Evolutionary conservation across 1,140 invertebrate genomes (phyloP).

Genomic region (Brachionus rotundiformis): DNA sequence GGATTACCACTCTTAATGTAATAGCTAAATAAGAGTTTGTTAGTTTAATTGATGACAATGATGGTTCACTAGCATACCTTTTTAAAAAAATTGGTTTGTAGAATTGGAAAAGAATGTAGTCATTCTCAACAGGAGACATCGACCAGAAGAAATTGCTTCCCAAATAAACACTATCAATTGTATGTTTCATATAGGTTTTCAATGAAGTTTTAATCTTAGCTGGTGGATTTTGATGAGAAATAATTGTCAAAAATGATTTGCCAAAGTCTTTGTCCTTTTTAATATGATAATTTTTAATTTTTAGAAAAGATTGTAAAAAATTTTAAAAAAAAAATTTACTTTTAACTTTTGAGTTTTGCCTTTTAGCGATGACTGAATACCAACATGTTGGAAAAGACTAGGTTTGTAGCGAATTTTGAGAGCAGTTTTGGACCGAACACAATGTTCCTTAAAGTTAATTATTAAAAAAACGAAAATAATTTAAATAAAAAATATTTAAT

Average conservation of each 20-base stretch:
- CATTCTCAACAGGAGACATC: conserved; percentile 77
- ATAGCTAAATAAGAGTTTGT: conserved; percentile 74
- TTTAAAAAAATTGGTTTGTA: conserved; percentile 74
- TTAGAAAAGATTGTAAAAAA: conserved; percentile 50
- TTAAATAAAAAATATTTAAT: not conserved
- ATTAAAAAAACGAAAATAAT: conserved; percentile 25
- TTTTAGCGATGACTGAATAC: conserved; percentile 87
- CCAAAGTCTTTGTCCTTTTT: conserved; percentile 91
- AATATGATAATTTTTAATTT: too few relatives aligned
- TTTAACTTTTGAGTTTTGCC: conserved; percentile 95
- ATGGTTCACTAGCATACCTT: conserved; percentile 73
- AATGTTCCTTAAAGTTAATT: conserved; percentile 75
- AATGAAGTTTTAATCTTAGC: conserved; percentile 76
- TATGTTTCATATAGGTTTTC: conserved; percentile 80
- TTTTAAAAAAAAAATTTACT: conserved; percentile 66
- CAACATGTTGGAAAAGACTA: conserved; percentile 92
- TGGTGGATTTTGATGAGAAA: conserved; percentile 73
- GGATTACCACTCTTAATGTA: conserved; percentile 85
- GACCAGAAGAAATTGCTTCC: conserved; percentile 92
- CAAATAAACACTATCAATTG: conserved; percentile 77
- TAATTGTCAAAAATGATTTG: conserved; percentile 77
- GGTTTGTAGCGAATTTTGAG: conserved; percentile 74
- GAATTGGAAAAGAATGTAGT: conserved; percentile 80
- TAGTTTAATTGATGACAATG: too few relatives aligned
- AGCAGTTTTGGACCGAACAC: conserved; percentile 66